phyloP scores from a whole-genome alignment of 2,888 invertebrate species.

The Anorthoa munda region DNA sequence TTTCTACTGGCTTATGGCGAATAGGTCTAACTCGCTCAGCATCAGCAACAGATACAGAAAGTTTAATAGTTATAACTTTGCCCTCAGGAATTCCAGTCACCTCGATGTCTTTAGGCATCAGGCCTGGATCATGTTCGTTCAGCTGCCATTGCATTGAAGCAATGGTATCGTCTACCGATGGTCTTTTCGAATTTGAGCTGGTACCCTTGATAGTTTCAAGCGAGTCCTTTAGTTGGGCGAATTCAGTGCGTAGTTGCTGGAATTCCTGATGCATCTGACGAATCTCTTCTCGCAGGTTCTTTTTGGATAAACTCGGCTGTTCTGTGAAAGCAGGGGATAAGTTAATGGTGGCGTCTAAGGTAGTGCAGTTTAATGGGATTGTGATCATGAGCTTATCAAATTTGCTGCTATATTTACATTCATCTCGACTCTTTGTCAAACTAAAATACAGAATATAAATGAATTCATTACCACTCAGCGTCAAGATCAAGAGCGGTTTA shows the following conservation, averaged over 20 bases:
- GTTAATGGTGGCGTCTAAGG: not conserved
- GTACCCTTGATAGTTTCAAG: not conserved
- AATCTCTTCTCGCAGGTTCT: constrained; percentile 1
- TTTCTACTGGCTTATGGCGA: too few species aligned
- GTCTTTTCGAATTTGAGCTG: too few species aligned
- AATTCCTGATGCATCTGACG: constrained; percentile 1
- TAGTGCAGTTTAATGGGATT: not conserved
- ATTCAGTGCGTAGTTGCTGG: not conserved
- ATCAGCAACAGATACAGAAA: too few species aligned
- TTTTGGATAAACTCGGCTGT: not conserved
- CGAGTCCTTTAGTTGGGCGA: not conserved
- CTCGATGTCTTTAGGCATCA: too few species aligned
- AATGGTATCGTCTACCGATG: too few species aligned
- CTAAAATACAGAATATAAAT: constrained; percentile 4
- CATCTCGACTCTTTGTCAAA: not conserved
- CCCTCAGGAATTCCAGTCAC: too few species aligned
- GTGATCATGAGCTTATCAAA: not conserved
- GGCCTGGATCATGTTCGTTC: too few species aligned
- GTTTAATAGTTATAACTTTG: too few species aligned
- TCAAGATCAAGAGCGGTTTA: constrained; percentile 5
- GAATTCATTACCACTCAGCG: constrained; percentile 27
- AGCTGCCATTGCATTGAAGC: too few species aligned
- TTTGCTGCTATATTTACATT: not conserved
- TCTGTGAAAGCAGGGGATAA: not conserved
- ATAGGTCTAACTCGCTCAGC: too few species aligned